Evolutionary conservation across 1,140 invertebrate species (phyloP), one percentile per base, ranked within the genome.

Genomic region (Papilio xuthus): DNA sequence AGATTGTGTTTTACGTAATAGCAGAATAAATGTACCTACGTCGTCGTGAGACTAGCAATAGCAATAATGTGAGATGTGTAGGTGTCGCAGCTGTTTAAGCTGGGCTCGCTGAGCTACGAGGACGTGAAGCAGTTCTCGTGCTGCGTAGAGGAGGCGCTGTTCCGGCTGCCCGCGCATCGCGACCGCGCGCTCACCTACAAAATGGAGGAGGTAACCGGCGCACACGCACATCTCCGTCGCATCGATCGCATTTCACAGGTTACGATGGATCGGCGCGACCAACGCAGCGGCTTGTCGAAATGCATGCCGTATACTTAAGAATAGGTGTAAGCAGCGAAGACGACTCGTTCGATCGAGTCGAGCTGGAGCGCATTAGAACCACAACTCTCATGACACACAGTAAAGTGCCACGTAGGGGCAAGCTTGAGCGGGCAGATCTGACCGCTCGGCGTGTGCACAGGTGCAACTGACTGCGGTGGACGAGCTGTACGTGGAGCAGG

Each of bases 401-500:
- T n/a, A 8, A 53, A 53, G 18, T 53, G 18, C 10, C 13, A 47
- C 44, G 15, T 37, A 37, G 4, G 13, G 13, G 44, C 13, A 15
- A 12, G 44, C 32, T 6, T 4, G 7, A 37, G 44, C 44, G 44
- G 44, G 13, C 44, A 47, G 44, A 12, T 10, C 44, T 44, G 44
- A 20, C 6, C n/a, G 53, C 53, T 4, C 20, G 56, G 60, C 8
- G 26, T 67, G 50, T 70, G 6, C 80, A 32, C 86, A 94, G 93
- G 96, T 99, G 7, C 99, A 99, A 91, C 96, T 99, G 50, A 98
- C 98, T 13, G 97, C 98, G 1, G 98, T 99, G 42, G 99, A 99
- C 94, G 99, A 99, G 93, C 95, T 99, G 63, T 97, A 97, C 88
- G 98, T 99, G 15, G 98, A 99, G 86, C 98, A 99, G 90, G 97